Percentiles rank a stretch among this genome's conserved stretches.
phyloP scores from a whole-genome alignment of 2,797 vertebrate genomes.

The Etheostoma nigrum region DNA sequence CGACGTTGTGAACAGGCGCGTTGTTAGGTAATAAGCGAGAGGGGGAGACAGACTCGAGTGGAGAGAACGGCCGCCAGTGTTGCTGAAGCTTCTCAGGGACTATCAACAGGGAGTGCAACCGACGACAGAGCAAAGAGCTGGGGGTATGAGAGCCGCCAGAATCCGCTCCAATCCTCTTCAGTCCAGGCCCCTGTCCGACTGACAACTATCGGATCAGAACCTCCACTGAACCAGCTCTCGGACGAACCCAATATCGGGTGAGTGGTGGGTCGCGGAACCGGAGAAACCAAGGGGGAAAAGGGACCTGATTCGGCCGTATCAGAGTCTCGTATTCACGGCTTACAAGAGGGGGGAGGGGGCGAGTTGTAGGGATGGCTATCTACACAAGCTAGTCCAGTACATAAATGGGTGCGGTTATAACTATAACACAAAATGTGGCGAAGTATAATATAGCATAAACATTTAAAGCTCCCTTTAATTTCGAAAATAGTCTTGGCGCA shows the following conservation, averaged over 20 bases:
- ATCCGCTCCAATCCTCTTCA: conserved; percentile 91
- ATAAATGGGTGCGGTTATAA: conserved; percentile 73
- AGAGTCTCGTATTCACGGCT: conserved; percentile 74
- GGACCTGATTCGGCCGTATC: conserved; percentile 71
- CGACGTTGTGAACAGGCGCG: conserved; percentile 72
- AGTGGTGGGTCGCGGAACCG: conserved; percentile 72
- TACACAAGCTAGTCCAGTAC: conserved; percentile 45
- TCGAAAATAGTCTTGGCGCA: conserved; percentile 13
- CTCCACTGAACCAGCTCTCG: conserved; percentile 83
- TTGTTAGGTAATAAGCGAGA: conserved; percentile 78
- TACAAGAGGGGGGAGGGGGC: conserved; percentile 79
- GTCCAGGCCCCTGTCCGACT: conserved; percentile 80
- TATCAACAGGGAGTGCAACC: conserved; percentile 79
- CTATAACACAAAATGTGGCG: conserved; percentile 15
- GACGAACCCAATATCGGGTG: conserved; percentile 88
- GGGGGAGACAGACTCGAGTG: conserved; percentile 66
- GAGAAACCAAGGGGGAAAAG: conserved; percentile 87
- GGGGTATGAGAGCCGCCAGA: conserved; percentile 85
- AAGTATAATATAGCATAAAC: conserved; percentile 1
- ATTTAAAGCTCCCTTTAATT: not conserved
- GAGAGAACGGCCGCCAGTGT: conserved; percentile 66
- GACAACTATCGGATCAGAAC: conserved; percentile 89
- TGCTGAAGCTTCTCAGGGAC: conserved; percentile 77
- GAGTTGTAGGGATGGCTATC: conserved; percentile 56
- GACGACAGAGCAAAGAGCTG: conserved; percentile 77